Evolutionary conservation across 2,797 vertebrate genomes (phyloP).

Genomic region (Lepilemur ruficaudatus): DNA sequence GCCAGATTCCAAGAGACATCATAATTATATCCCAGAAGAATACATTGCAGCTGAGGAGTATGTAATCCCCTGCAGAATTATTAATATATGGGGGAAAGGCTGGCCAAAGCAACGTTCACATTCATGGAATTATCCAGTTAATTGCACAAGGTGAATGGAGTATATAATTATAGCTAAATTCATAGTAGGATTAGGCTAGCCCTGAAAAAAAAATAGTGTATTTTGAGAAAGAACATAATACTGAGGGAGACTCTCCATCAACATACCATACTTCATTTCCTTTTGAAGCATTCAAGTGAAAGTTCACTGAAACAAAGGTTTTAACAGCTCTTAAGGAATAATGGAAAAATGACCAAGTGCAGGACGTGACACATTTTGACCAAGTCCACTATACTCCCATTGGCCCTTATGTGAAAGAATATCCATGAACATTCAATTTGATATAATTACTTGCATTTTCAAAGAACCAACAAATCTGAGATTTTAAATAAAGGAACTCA

Average conservation of each 20-base stretch:
- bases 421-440: neutral
- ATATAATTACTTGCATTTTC: neutral
- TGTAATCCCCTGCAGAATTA: slow-evolving; percentile 44
- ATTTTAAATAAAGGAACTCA: slow-evolving; percentile 34
- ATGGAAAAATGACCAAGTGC: neutral
- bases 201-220: neutral
- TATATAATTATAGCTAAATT: slow-evolving; percentile 60
- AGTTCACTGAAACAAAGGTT: slow-evolving; percentile 60
- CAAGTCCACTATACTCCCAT: neutral
- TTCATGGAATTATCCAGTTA: slow-evolving; percentile 50
- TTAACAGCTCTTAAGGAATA: slow-evolving; percentile 14
- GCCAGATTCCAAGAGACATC: slow-evolving; percentile 69
- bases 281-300: slow-evolving; percentile 22
- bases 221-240: slow-evolving; percentile 46
- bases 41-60: slow-evolving; percentile 53
- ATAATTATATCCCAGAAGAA: slow-evolving; percentile 72
- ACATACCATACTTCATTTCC: slow-evolving; percentile 25
- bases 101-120: slow-evolving; percentile 42
- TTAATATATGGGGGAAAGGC: slow-evolving; percentile 33
- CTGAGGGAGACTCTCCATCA: neutral
- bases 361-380: neutral
- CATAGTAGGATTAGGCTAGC: slow-evolving; percentile 29
- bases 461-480: neutral
- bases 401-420: neutral
- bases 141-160: slow-evolving; percentile 56